A percentile compares a stretch with the other conserved stretches of the same genome.
Evolutionary conservation across 2,888 invertebrate genomes (phyloP).

Genomic region (Dicranocentrus wangi): DNA sequence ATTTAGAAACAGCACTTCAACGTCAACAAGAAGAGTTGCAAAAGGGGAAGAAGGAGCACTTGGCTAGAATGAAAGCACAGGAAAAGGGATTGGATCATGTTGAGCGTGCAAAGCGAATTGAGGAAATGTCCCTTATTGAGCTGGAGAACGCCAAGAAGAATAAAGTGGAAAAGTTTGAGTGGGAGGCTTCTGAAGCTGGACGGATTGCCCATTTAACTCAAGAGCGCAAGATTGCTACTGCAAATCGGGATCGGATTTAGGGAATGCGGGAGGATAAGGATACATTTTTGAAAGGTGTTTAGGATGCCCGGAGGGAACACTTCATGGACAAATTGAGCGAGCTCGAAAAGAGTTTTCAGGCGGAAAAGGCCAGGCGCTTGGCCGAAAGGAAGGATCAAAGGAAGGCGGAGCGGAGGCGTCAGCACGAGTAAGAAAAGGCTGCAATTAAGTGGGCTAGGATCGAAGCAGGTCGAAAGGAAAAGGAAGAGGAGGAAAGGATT

Average conservation of each 20-base stretch:
- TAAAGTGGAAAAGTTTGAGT: conserved; percentile 87
- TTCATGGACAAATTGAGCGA: conserved; percentile 80
- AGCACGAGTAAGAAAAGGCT: conserved; percentile 74
- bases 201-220: conserved; percentile 87
- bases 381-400: conserved; percentile 81
- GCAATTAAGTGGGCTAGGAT: conserved; percentile 79
- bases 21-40: conserved; percentile 93
- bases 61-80: conserved; percentile 92
- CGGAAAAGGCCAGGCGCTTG: conserved; percentile 80
- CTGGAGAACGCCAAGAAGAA: conserved; percentile 89
- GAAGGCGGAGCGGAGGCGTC: conserved; percentile 79
- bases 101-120: conserved; percentile 94
- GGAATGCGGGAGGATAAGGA: conserved; percentile 89
- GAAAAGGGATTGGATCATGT: conserved; percentile 98
- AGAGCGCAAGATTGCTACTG: conserved; percentile 86
- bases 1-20: conserved; percentile 94
- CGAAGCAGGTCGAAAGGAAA: conserved; percentile 81
- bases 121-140: conserved; percentile 93
- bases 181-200: conserved; percentile 93
- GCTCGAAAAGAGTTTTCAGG: conserved; percentile 82
- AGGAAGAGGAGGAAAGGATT: conserved; percentile 81
- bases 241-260: conserved; percentile 84
- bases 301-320: conserved; percentile 82
- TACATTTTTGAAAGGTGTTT: conserved; percentile 84
- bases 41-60: conserved; percentile 94